A percentile compares a stretch with the other conserved stretches of the same genome.
phyloP scores from a whole-genome alignment of 1,140 invertebrate genomes.

The Diploscapter pachys region DNA sequence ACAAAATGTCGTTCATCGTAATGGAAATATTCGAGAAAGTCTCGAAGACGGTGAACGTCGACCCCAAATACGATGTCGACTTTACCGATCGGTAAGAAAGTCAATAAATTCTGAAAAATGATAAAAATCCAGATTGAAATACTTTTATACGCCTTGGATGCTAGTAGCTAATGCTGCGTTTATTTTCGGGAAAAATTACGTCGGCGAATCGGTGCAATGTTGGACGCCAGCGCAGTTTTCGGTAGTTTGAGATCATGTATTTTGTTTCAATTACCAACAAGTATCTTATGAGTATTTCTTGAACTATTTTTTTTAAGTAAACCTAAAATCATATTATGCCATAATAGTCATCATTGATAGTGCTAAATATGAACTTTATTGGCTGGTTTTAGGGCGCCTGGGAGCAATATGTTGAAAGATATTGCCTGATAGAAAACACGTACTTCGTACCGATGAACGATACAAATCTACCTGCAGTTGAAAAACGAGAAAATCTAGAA shows the following conservation, averaged over 20 bases:
- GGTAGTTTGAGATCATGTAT: slow-evolving; percentile 34
- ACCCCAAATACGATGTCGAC: slow-evolving; percentile 26
- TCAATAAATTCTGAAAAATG: not conserved
- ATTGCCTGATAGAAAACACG: slow-evolving; percentile 42
- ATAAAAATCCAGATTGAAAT: slow-evolving; percentile 25
- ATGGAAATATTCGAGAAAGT: not conserved
- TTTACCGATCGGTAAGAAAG: slow-evolving; percentile 22
- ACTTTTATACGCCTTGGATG: slow-evolving; percentile 29
- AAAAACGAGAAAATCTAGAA: slow-evolving; percentile 24
- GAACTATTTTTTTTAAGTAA: slow-evolving; percentile 26
- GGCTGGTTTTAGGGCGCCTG: slow-evolving; percentile 49
- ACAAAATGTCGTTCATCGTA: not conserved
- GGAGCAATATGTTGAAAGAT: slow-evolving; percentile 41
- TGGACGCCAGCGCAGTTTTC: slow-evolving; percentile 62
- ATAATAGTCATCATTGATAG: not conserved
- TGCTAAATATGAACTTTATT: slow-evolving; percentile 22
- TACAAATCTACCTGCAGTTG: slow-evolving; percentile 8
- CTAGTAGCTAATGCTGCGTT: slow-evolving; percentile 21
- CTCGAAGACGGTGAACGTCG: not conserved
- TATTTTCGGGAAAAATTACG: slow-evolving; percentile 50
- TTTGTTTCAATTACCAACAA: slow-evolving; percentile 63
- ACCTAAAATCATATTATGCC: not conserved
- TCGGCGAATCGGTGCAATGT: slow-evolving; percentile 61
- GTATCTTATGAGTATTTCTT: slow-evolving; percentile 42
- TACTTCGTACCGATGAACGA: slow-evolving; percentile 36